Percentiles rank a stretch among this genome's conserved stretches.
Evolutionary conservation across 1,140 invertebrate species (phyloP).

Genomic region (Tribolium madens): DNA sequence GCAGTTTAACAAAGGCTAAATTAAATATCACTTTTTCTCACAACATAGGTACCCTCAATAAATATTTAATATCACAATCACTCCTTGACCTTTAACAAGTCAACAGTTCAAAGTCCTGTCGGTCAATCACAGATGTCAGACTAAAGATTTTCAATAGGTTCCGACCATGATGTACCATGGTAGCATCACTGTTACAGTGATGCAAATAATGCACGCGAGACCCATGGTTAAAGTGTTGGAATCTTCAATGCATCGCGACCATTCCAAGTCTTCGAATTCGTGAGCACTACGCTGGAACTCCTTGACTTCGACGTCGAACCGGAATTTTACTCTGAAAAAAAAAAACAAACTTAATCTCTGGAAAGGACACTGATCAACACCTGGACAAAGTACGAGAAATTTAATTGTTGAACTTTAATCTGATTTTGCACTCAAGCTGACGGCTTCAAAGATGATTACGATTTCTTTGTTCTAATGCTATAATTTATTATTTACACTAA

Average conservation of each 20-base stretch:
- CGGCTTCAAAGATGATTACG: too few relatives aligned
- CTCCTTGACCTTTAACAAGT: constrained; percentile 26
- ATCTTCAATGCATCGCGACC: constrained; percentile 51
- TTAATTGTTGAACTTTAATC: constrained; percentile 15
- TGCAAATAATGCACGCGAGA: constrained; percentile 66
- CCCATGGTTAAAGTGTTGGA: constrained; percentile 57
- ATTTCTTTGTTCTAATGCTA: not conserved
- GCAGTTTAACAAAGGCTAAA: not conserved
- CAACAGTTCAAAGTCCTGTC: constrained; percentile 28
- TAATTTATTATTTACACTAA: not conserved
- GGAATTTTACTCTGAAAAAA: constrained; percentile 67
- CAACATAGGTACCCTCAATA: constrained; percentile 15
- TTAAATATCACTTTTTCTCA: constrained; percentile 15
- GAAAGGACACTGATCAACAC: not conserved
- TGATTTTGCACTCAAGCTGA: too few relatives aligned
- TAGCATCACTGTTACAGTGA: constrained; percentile 67
- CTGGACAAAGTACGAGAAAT: constrained; percentile 3
- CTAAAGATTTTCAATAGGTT: constrained; percentile 44
- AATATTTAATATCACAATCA: constrained; percentile 42
- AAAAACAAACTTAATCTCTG: constrained; percentile 32
- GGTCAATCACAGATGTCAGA: constrained; percentile 35
- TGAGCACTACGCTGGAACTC: constrained; percentile 64
- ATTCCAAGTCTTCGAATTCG: constrained; percentile 59
- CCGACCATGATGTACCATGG: constrained; percentile 67
- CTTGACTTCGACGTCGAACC: constrained; percentile 67